Evolutionary conservation across 2,797 vertebrate genomes (phyloP).

Genomic region (Lagorchestes hirsutus): DNA sequence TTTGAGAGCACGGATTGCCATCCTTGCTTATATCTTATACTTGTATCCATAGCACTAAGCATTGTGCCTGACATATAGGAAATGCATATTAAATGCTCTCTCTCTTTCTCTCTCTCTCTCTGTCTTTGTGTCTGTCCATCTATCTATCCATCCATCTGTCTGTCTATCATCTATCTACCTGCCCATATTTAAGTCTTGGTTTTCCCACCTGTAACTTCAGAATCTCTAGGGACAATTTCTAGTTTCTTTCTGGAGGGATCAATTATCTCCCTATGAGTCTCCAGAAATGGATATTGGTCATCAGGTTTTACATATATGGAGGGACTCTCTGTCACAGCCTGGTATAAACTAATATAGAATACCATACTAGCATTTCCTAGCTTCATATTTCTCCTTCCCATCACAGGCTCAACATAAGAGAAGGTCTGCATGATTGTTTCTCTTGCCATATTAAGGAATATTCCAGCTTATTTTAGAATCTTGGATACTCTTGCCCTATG

Average conservation of each 20-base stretch:
- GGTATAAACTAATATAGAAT: not conserved
- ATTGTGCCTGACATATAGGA: not conserved
- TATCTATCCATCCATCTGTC: too few species aligned
- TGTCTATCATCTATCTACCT: not conserved
- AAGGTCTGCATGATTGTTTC: constrained; percentile 3
- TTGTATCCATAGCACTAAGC: not conserved
- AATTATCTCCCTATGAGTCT: not conserved
- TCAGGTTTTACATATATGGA: not conserved
- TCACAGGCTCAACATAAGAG: not conserved
- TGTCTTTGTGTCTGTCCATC: too few species aligned
- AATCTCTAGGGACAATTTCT: not conserved
- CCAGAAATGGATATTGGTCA: not conserved
- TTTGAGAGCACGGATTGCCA: not conserved
- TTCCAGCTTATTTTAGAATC: constrained; percentile 68
- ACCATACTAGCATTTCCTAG: not conserved
- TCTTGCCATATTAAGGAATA: constrained; percentile 60
- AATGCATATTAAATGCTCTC: not conserved
- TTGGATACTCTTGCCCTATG: constrained; percentile 68
- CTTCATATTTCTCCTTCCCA: not conserved
- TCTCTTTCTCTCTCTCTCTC: too few species aligned
- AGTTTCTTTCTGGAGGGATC: not conserved
- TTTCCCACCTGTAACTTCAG: not conserved
- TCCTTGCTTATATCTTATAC: not conserved
- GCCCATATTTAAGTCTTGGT: not conserved
- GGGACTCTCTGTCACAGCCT: not conserved